Evolutionary conservation across 2,113 vertebrate species (phyloP).

Genomic region (Propithecus coquereli): DNA sequence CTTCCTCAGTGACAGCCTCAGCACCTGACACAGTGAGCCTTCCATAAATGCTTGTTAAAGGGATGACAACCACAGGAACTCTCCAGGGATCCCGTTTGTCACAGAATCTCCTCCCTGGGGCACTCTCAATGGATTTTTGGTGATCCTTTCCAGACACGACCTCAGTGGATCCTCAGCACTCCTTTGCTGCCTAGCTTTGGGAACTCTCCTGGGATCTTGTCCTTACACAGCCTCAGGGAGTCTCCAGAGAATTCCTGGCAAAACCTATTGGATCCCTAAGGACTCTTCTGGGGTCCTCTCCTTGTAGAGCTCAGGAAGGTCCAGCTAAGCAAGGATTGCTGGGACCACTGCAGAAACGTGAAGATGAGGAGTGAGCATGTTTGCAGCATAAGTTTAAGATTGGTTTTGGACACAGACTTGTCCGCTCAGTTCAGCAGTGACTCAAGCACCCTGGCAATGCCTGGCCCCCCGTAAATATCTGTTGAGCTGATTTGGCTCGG

Average conservation of each 20-base stretch:
- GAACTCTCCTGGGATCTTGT: neutral
- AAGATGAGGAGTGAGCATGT: neutral
- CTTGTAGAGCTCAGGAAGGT: neutral
- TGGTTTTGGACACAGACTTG: neutral
- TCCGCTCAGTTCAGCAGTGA: too few relatives aligned
- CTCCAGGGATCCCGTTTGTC: neutral
- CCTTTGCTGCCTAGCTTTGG: neutral
- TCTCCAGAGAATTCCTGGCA: neutral
- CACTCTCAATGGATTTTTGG: neutral
- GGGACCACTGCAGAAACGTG: fast-evolving
- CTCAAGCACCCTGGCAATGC: neutral
- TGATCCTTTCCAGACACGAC: neutral
- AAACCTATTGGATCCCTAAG: neutral
- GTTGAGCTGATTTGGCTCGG: neutral
- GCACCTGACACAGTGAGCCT: neutral
- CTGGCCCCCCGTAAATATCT: neutral
- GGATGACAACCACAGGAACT: neutral
- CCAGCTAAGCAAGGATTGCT: neutral
- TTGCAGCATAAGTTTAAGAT: neutral
- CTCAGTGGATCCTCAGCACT: neutral
- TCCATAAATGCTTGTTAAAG: neutral
- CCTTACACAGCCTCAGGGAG: neutral
- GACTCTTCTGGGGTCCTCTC: neutral
- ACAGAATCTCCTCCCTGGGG: neutral
- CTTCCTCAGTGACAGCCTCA: neutral